These are phyloP conservation scores for Lithophane socia DNA, from an alignment of 2,888 invertebrate genomes.

Conservation along the genomic window DNA sequence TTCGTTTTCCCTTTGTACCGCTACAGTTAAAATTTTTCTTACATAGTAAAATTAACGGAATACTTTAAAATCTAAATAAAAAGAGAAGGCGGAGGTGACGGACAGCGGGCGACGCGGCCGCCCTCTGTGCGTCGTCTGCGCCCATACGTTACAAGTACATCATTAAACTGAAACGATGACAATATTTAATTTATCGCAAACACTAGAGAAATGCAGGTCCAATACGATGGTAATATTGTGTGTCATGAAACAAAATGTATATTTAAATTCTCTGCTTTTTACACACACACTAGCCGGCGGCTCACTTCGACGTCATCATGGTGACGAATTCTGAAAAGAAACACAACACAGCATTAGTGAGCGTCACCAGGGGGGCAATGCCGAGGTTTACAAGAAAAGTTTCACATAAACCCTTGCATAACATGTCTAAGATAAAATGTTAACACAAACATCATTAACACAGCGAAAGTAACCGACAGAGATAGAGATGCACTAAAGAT, in stretches of 20 bases:
- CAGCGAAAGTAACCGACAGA: slow-evolving; percentile 83
- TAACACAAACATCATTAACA: slow-evolving; percentile 77
- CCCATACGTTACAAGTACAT: slow-evolving; percentile 77
- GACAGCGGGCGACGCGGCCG: slow-evolving; percentile 48
- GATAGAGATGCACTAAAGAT: slow-evolving; percentile 84
- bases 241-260: slow-evolving; percentile 92
- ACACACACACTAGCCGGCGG: slow-evolving; percentile 92
- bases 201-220: slow-evolving; percentile 91
- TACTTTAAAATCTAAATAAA: slow-evolving; percentile 89
- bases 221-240: slow-evolving; percentile 91
- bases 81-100: slow-evolving; percentile 76
- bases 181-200: slow-evolving; percentile 90
- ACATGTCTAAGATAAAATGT: slow-evolving; percentile 75
- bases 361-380: slow-evolving; percentile 18
- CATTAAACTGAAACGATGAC: slow-evolving; percentile 89
- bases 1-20: slow-evolving; percentile 87
- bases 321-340: slow-evolving; percentile 98
- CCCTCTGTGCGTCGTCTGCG: slow-evolving; percentile 65
- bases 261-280: slow-evolving; percentile 91
- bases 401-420: slow-evolving; percentile 75
- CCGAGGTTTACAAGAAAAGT: slow-evolving; percentile 61
- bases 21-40: slow-evolving; percentile 87
- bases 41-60: slow-evolving; percentile 90
- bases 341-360: slow-evolving; percentile 68
- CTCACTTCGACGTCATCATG: slow-evolving; percentile 99